These are phyloP conservation scores for Xyrauchen texanus DNA, from an alignment of 2,113 vertebrate genomes.

Conservation along the genomic window DNA sequence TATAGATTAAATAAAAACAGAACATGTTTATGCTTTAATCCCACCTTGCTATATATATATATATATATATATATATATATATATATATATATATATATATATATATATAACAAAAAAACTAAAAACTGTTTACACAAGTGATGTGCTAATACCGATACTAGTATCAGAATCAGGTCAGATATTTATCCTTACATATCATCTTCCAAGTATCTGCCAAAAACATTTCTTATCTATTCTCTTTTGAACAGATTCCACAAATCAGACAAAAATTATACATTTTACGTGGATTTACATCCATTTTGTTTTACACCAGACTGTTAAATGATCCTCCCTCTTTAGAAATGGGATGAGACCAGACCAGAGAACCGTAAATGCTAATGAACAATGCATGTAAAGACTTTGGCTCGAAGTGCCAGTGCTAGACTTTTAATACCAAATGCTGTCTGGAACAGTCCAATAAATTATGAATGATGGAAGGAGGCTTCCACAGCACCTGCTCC, in stretches of 20 bases:
- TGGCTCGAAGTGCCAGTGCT: slow-evolving; percentile 5
- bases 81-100: too few species aligned
- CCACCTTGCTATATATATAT: too few species aligned
- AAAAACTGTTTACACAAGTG: too few species aligned
- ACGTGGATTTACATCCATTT: slow-evolving; percentile 19
- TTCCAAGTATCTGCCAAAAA: too few species aligned
- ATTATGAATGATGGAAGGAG: slow-evolving; percentile 33
- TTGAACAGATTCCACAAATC: slow-evolving; percentile 17
- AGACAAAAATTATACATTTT: slow-evolving; percentile 21
- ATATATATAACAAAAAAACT: too few species aligned
- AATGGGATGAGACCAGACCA: background rate
- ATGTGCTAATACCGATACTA: too few species aligned
- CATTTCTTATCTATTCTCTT: slow-evolving; percentile 21
- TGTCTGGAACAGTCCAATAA: slow-evolving; percentile 40
- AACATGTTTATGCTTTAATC: background rate
- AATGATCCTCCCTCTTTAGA: slow-evolving; percentile 5
- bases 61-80: too few species aligned
- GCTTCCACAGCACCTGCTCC: slow-evolving; percentile 32
- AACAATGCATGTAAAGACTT: slow-evolving; percentile 33
- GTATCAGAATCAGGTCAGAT: too few species aligned
- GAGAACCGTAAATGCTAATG: slow-evolving; percentile 33
- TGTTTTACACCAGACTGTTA: slow-evolving; percentile 26
- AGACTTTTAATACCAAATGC: slow-evolving; percentile 23
- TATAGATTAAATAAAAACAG: slow-evolving; percentile 3
- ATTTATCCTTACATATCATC: too few species aligned